Evolutionary conservation across 1,140 invertebrate species (phyloP).

Genomic region (Formica selysi): DNA sequence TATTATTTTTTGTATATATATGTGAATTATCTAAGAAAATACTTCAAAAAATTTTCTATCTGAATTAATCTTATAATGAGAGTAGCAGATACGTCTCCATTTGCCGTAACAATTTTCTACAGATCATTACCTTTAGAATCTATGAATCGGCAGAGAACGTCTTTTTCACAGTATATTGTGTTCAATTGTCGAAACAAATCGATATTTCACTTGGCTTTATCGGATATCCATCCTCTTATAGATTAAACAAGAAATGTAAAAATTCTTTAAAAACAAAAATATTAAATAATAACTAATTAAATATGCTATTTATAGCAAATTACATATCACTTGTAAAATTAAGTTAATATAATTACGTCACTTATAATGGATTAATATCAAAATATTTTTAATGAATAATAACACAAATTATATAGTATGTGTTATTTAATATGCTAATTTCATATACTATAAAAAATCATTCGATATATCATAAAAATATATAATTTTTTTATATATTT

Average conservation of each 20-base stretch:
- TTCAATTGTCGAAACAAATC: conserved; percentile 23
- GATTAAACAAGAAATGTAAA: neutral
- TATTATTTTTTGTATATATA: neutral
- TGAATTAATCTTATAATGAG: neutral
- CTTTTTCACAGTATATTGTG: conserved; percentile 51
- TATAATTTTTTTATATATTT: neutral
- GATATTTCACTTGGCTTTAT: conserved; percentile 3
- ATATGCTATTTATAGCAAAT: neutral
- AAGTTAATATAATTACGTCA: neutral
- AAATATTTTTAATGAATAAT: neutral
- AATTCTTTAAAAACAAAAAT: neutral
- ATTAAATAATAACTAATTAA: neutral
- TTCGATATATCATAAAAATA: neutral
- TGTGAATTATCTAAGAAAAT: neutral
- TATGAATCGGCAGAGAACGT: conserved; percentile 28
- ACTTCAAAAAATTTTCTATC: neutral
- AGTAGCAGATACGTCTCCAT: conserved; percentile 20
- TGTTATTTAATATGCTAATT: neutral
- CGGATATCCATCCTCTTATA: conserved; percentile 34
- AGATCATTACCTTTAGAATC: conserved; percentile 56
- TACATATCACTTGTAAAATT: neutral
- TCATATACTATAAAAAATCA: neutral
- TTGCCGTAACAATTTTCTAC: conserved; percentile 38
- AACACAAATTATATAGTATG: too few species aligned
- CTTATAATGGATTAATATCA: neutral